Conservation (phyloP, 2,888 invertebrate species). For the Xestia sexstrigata region DNA sequence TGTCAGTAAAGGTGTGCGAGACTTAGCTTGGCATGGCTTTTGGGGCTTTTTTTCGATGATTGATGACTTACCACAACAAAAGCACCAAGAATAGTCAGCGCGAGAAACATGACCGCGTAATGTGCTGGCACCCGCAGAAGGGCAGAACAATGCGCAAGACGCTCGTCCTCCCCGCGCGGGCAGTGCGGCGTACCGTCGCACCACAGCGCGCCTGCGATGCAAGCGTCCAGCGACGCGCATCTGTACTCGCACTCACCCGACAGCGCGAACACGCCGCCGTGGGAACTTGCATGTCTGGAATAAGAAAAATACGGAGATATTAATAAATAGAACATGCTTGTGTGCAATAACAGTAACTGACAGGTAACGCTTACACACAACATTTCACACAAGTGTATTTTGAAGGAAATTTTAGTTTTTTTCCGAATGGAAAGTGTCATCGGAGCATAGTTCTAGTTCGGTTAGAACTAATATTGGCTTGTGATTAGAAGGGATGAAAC, state of each 20-base stretch:
- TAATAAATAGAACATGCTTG: neutral
- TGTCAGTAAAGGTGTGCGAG: neutral
- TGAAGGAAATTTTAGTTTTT: neutral
- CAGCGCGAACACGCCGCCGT: constrained; percentile 90
- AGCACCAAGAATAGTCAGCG: constrained; percentile 86
- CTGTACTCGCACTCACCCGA: constrained; percentile 94
- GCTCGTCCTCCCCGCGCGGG: constrained; percentile 95
- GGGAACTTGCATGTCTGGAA: constrained; percentile 88
- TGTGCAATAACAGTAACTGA: neutral
- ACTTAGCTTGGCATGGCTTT: neutral
- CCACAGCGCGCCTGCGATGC: constrained; percentile 95
- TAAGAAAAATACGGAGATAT: neutral
- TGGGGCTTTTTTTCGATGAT: too few species aligned
- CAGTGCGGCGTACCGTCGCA: constrained; percentile 95
- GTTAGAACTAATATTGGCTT: neutral
- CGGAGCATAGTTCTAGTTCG: neutral
- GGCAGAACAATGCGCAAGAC: constrained; percentile 95
- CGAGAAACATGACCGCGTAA: constrained; percentile 91
- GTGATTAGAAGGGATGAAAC: too few species aligned
- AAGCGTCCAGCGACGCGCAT: constrained; percentile 95
- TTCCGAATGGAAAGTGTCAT: neutral
- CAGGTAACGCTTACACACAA: neutral
- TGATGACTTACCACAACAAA: constrained; percentile 90
- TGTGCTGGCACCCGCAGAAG: constrained; percentile 94
- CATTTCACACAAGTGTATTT: neutral